These are phyloP conservation scores for Pomatostomus ruficeps DNA, from an alignment of 2,113 vertebrate genomes.

Conservation along the genomic window DNA sequence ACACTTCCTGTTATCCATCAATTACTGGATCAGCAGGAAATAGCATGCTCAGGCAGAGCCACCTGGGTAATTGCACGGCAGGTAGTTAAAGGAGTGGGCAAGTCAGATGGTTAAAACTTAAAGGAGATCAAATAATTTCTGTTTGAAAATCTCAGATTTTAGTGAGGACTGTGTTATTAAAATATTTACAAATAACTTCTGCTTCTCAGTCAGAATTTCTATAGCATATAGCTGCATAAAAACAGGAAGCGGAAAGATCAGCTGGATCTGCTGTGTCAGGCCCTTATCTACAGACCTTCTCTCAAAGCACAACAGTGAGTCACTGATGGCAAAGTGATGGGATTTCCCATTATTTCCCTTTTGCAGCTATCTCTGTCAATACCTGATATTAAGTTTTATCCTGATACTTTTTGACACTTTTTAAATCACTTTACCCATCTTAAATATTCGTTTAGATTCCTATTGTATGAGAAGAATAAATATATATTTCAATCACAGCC, in stretches of 20 bases:
- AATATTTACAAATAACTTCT: not conserved
- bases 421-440: not conserved
- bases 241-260: not conserved
- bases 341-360: not conserved
- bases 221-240: not conserved
- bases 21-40: conserved; percentile 56
- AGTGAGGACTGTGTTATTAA: not conserved
- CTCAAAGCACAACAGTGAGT: not conserved
- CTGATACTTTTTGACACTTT: not conserved
- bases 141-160: not conserved
- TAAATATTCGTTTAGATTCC: not conserved
- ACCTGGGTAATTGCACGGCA: not conserved
- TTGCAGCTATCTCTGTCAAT: not conserved
- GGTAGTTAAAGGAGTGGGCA: not conserved
- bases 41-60: not conserved
- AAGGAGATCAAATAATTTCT: not conserved
- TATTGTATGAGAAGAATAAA: not conserved
- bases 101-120: not conserved
- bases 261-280: not conserved
- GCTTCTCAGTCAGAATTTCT: not conserved
- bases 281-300: not conserved
- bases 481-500: not conserved
- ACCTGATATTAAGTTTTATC: not conserved
- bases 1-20: conserved; percentile 38
- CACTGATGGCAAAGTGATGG: not conserved